Percentiles rank a stretch among this genome's conserved stretches.
Evolutionary conservation across 2,113 vertebrate species (phyloP).

Genomic region (Rhabdomys dilectus): DNA sequence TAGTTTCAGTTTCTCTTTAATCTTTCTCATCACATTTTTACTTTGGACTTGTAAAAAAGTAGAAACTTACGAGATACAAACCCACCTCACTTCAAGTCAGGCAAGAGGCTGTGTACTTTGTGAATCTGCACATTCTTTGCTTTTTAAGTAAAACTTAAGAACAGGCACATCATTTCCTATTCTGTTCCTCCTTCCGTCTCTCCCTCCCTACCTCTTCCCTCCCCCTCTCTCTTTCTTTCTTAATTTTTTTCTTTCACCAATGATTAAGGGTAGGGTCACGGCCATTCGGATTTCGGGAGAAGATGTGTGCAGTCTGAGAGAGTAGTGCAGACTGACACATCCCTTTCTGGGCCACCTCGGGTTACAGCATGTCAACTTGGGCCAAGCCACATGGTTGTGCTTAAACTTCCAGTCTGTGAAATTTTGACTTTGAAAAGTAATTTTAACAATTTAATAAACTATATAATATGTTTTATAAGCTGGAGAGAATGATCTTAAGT

Average conservation of each 20-base stretch:
- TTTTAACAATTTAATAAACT: conserved; percentile 92
- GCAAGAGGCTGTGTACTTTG: not conserved
- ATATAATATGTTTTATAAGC: conserved; percentile 89
- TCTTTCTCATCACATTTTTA: not conserved
- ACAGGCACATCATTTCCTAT: not conserved
- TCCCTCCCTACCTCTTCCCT: not conserved
- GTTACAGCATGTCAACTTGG: conserved; percentile 19
- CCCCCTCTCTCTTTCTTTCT: not conserved
- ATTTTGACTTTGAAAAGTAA: conserved; percentile 87
- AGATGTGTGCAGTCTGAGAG: not conserved
- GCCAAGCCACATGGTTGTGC: conserved; percentile 57
- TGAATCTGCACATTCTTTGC: not conserved
- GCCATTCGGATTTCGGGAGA: not conserved
- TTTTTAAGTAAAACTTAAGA: conserved; percentile 3
- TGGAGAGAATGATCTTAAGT: conserved; percentile 87
- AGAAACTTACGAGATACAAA: not conserved
- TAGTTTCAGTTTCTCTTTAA: not conserved
- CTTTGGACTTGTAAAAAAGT: not conserved
- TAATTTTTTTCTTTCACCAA: too few relatives aligned
- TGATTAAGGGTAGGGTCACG: not conserved
- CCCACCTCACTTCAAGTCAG: not conserved
- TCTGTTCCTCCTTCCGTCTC: not conserved
- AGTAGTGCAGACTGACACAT: not conserved
- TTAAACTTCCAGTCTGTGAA: conserved; percentile 80
- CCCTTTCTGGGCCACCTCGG: not conserved